Conservation (phyloP, 2,888 invertebrate species). For the Metacarcinus magister region DNA sequence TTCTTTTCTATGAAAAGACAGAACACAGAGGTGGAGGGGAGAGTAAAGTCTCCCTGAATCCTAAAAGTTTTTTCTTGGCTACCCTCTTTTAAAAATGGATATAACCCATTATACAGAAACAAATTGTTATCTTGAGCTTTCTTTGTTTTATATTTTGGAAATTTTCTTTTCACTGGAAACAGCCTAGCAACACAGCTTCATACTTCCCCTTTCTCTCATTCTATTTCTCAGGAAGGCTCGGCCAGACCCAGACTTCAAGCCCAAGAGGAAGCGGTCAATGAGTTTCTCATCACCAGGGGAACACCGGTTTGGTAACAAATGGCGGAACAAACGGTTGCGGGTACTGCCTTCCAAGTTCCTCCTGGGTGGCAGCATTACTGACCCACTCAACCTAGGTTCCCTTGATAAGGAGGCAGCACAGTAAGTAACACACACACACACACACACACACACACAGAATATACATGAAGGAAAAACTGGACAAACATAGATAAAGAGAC, state of each 20-base stretch:
- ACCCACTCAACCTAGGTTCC: conserved; percentile 96
- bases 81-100: no score
- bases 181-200: neutral
- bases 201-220: neutral
- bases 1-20: no score
- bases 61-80: no score
- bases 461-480: no score
- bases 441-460: no score
- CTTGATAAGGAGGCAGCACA: conserved; percentile 86
- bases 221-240: conserved; percentile 62
- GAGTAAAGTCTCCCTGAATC: no score
- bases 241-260: conserved; percentile 73
- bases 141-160: neutral
- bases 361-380: conserved; percentile 96
- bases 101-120: neutral
- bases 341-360: conserved; percentile 97
- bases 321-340: conserved; percentile 67
- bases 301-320: conserved; percentile 68
- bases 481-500: no score
- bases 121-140: neutral
- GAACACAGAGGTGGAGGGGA: no score
- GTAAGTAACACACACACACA: conserved; percentile 9
- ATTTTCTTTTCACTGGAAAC: neutral
- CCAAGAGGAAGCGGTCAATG: conserved; percentile 77
- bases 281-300: conserved; percentile 75